Percentiles rank a stretch among this genome's conserved stretches.
Conservation (phyloP, 2,113 vertebrate genomes). For the Centropus unirufus region DNA sequence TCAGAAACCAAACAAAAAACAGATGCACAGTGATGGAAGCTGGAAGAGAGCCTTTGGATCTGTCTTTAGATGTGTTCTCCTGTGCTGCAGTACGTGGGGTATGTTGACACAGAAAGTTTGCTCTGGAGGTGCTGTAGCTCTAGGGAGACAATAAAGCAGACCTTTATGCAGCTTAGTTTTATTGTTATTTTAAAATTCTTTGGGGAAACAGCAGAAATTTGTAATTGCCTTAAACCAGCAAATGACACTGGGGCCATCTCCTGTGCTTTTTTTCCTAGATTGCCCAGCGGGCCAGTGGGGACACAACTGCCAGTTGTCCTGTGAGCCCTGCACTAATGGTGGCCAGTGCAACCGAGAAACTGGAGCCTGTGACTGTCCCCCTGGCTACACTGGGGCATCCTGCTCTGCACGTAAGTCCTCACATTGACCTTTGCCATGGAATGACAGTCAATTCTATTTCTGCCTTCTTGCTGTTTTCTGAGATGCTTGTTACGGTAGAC, state of each 20-base stretch:
- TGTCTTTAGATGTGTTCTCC: not conserved
- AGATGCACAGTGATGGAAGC: not conserved
- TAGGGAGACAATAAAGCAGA: not conserved
- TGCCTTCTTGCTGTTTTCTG: not conserved
- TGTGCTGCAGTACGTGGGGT: not conserved
- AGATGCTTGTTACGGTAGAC: not conserved
- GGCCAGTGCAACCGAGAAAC: slow-evolving; percentile 72
- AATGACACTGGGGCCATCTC: not conserved
- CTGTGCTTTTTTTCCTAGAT: slow-evolving; percentile 56
- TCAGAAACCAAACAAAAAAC: slow-evolving; percentile 20
- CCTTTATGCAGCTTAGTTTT: not conserved
- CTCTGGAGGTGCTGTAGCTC: slow-evolving; percentile 8
- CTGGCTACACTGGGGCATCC: slow-evolving; percentile 71
- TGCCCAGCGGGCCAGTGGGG: slow-evolving; percentile 77
- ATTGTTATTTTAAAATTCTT: not conserved
- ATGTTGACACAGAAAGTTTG: slow-evolving; percentile 13
- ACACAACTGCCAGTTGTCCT: slow-evolving; percentile 69
- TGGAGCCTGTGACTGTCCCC: slow-evolving; percentile 72
- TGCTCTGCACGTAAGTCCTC: slow-evolving; percentile 69
- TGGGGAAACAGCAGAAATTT: not conserved
- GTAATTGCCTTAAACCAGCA: not conserved
- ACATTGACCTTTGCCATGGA: not conserved
- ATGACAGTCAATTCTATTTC: not conserved
- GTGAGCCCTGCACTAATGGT: slow-evolving; percentile 70
- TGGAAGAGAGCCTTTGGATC: not conserved